These are phyloP conservation scores for Orchestes rusci DNA, from an alignment of 2,888 invertebrate species.

Conservation along the genomic window DNA sequence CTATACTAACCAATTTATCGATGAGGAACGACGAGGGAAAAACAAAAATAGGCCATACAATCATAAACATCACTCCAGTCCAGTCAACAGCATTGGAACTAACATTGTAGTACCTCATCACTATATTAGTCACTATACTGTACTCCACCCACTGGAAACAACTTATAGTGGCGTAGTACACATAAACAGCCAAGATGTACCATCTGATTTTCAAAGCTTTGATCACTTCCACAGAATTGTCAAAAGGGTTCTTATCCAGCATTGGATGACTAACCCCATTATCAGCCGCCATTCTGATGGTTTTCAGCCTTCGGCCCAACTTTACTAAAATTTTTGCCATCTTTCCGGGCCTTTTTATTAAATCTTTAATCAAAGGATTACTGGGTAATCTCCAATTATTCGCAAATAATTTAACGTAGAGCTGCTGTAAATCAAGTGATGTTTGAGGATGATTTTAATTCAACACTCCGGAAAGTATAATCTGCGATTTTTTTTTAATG, in stretches of 20 bases:
- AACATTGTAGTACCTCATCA: constrained; percentile 68
- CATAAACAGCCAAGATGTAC: constrained; percentile 77
- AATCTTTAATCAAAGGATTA: constrained; percentile 1
- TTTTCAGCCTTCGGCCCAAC: constrained; percentile 10
- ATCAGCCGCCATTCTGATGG: constrained; percentile 4
- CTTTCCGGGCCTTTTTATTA: constrained; percentile 7
- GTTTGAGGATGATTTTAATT: too few species aligned
- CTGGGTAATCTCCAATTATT: background rate
- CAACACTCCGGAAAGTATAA: too few species aligned
- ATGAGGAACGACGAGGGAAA: constrained; percentile 93
- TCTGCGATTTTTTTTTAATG: too few species aligned
- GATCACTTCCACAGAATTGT: constrained; percentile 30
- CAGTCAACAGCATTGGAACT: constrained; percentile 73
- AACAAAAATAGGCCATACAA: constrained; percentile 89
- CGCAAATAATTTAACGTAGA: too few species aligned
- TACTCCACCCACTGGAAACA: constrained; percentile 95
- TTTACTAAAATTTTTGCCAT: constrained; percentile 15
- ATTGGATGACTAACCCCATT: constrained; percentile 7
- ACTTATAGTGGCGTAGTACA: constrained; percentile 79
- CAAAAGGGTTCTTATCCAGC: constrained; percentile 9
- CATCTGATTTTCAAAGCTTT: constrained; percentile 68
- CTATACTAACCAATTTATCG: constrained; percentile 81
- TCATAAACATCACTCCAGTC: constrained; percentile 96
- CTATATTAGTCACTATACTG: constrained; percentile 81
- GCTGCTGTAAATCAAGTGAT: too few species aligned